Conservation (phyloP, 2,113 vertebrate species). For the Orientallactaga bullata region DNA sequence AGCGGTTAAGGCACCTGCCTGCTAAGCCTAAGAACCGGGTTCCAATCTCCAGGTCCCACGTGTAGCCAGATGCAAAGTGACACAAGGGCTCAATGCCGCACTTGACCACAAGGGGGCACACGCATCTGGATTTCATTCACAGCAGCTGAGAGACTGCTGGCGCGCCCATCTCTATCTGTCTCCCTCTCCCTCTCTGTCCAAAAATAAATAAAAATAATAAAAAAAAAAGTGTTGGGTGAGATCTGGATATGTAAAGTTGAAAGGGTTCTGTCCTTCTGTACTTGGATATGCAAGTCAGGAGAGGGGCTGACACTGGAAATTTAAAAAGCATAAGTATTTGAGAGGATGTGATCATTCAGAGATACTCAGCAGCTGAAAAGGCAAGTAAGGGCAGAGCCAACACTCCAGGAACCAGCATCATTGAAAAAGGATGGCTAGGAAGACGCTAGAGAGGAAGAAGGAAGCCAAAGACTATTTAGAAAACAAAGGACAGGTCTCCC, state of each 20-base stretch:
- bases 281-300: not conserved
- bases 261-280: not conserved
- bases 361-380: slow-evolving; percentile 4
- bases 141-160: too few species aligned
- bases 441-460: not conserved
- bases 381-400: not conserved
- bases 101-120: too few species aligned
- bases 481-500: not conserved
- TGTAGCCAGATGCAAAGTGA: too few species aligned
- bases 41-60: too few species aligned
- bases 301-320: not conserved
- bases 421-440: not conserved
- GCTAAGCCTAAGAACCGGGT: too few species aligned
- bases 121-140: too few species aligned
- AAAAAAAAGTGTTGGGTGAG: not conserved
- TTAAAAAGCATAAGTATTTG: slow-evolving; percentile 34
- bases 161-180: too few species aligned
- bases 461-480: not conserved
- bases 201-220: too few species aligned
- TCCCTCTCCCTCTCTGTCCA: too few species aligned
- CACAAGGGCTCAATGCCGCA: too few species aligned
- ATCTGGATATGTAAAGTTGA: not conserved
- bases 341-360: slow-evolving; percentile 30
- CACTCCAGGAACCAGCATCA: not conserved
- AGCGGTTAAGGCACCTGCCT: too few species aligned